phyloP scores from a whole-genome alignment of 2,797 vertebrate species.

The Micrastur ruficollis region DNA sequence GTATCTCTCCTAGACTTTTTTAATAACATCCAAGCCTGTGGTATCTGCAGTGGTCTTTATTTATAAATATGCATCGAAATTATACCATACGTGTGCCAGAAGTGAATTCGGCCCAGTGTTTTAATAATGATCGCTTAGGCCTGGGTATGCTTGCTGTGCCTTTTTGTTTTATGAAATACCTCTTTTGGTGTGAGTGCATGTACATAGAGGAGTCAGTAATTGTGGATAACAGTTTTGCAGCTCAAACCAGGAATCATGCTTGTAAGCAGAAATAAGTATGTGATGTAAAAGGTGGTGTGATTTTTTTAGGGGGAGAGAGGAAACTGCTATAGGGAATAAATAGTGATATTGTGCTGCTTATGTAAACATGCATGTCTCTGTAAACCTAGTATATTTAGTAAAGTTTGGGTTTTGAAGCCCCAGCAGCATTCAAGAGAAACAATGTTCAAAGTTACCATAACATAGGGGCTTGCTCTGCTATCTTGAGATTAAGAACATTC shows the following conservation, averaged over 20 bases:
- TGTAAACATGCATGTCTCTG: neutral
- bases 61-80: neutral
- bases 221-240: neutral
- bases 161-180: neutral
- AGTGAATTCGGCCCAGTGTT: neutral
- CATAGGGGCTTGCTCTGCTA: accelerated
- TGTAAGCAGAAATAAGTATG: neutral
- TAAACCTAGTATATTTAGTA: neutral
- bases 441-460: neutral
- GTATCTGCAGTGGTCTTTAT: neutral
- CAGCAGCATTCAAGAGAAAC: neutral
- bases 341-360: neutral
- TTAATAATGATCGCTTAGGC: neutral
- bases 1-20: neutral
- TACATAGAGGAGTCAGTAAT: neutral
- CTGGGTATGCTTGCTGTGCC: neutral
- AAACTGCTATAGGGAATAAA: neutral
- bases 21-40: neutral
- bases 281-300: neutral
- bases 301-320: neutral
- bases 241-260: neutral
- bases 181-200: neutral
- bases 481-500: neutral
- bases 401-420: neutral
- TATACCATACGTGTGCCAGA: neutral